Evolutionary conservation across 2,797 vertebrate species (phyloP), one percentile per base, ranked within the genome.

Genomic region (Dryobates pubescens): DNA sequence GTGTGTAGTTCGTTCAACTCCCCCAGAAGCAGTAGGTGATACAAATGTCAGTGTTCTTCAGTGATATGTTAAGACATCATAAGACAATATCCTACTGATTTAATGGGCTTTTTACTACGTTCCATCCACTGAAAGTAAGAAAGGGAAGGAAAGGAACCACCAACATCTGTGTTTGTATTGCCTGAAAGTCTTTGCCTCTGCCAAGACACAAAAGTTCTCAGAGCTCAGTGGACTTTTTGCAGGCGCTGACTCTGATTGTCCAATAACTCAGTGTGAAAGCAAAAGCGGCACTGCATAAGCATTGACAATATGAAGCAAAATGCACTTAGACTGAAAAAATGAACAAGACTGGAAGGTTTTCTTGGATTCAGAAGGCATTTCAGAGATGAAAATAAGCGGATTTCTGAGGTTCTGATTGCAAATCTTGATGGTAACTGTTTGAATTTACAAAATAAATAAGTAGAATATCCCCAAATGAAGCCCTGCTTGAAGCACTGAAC

Each of bases 391-490:
- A 95, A 94, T 87, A 96, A 95, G 93, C 87, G 95, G 78, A 95
- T 97, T 97, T 97, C 94, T 93, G 89, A 94, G 95, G 93, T 61
- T 82, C 70, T 80, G 88, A 95, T 93, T 91, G 92, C 54, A 97
- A 95, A 97, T 97, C 92, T 96, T 95, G 86, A 93, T 47, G 91
- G 92, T 97, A 97, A 97, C 94, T 41, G 29, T 81, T 83, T 89
- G 89, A 94, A 85, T 97, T 96, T 76, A 86, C 70, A 65, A 93
- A 88, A 93, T 85, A 93, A 95, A 95, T 63, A 88, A 92, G 62
- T 41, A 82, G 90, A 77, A 23, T 26, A 57, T 58, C 49, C 29
- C 70, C 70, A 88, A 82, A 93, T 0, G 2, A 95, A 86, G 67
- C 86, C 51, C 89, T 95, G 69, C 92, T 91, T 92, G 92, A 94